These are phyloP conservation scores for Carcharodon carcharias DNA, from an alignment of 2,797 vertebrate species.

Conservation along the genomic window DNA sequence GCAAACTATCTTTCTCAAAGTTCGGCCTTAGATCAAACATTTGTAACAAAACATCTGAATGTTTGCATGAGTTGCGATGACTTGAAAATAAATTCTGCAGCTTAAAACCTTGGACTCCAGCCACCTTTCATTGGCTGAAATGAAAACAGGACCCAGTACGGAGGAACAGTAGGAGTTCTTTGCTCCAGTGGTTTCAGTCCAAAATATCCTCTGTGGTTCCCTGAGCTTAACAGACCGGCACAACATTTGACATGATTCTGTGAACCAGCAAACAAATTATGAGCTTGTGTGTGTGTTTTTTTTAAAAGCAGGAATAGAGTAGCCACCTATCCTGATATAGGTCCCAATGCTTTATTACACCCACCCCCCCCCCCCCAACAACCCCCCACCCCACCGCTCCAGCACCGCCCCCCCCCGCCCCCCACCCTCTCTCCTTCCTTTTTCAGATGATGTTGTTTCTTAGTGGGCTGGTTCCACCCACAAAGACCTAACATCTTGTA, in stretches of 20 bases:
- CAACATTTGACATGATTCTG: not conserved
- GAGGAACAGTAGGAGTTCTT: conserved; percentile 18
- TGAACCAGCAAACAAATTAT: not conserved
- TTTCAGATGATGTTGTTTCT: not conserved
- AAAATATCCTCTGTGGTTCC: conserved; percentile 24
- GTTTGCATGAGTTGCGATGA: not conserved
- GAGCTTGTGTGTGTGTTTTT: not conserved
- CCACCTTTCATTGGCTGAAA: conserved; percentile 12
- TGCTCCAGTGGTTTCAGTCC: not conserved
- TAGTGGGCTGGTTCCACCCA: not conserved
- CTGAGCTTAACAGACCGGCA: not conserved
- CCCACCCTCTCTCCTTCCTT: not conserved
- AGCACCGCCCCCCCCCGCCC: not conserved
- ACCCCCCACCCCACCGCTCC: not conserved
- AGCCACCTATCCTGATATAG: not conserved
- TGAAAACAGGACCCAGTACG: not conserved
- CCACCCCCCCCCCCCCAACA: not conserved
- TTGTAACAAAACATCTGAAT: conserved; percentile 23
- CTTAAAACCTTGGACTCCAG: conserved; percentile 9
- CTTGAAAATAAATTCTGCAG: conserved; percentile 18
- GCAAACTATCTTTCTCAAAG: conserved; percentile 24
- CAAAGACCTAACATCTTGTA: not conserved
- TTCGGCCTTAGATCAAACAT: conserved; percentile 5
- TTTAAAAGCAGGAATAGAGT: not conserved
- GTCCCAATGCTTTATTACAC: not conserved